Conservation (phyloP, 2,113 vertebrate genomes). For the Carassius auratus region DNA sequence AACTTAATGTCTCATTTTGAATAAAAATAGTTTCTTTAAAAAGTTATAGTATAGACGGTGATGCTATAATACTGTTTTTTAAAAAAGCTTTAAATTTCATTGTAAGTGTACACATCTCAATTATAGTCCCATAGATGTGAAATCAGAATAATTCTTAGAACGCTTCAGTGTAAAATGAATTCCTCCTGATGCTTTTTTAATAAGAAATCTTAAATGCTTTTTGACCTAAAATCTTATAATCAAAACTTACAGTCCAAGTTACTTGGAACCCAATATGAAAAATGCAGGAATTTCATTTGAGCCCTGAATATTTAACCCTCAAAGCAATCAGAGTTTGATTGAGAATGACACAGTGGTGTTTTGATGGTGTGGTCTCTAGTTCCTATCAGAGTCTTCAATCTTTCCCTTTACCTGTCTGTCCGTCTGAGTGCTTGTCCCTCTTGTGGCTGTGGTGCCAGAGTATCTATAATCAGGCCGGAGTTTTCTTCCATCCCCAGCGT, state of each 20-base stretch:
- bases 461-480: constrained; percentile 57
- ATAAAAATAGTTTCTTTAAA: too few relatives aligned
- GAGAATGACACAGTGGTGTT: background rate
- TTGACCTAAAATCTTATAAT: background rate
- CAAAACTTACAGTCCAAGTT: background rate
- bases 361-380: background rate
- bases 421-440: background rate
- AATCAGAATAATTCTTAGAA: too few relatives aligned
- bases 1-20: too few relatives aligned
- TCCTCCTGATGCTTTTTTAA: background rate
- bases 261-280: background rate
- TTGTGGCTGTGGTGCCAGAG: constrained; percentile 34
- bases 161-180: background rate
- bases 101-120: too few relatives aligned
- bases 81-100: too few relatives aligned
- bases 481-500: constrained; percentile 55
- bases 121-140: too few relatives aligned
- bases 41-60: too few relatives aligned
- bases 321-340: background rate
- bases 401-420: constrained; percentile 52
- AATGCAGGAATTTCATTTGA: background rate
- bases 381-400: background rate
- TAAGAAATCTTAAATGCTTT: background rate
- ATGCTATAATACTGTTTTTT: too few relatives aligned
- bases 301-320: background rate